Percentiles rank a stretch among this genome's conserved stretches.
These are phyloP conservation scores for Platichthys flesus DNA, from an alignment of 2,113 vertebrate species.

Conservation along the genomic window DNA sequence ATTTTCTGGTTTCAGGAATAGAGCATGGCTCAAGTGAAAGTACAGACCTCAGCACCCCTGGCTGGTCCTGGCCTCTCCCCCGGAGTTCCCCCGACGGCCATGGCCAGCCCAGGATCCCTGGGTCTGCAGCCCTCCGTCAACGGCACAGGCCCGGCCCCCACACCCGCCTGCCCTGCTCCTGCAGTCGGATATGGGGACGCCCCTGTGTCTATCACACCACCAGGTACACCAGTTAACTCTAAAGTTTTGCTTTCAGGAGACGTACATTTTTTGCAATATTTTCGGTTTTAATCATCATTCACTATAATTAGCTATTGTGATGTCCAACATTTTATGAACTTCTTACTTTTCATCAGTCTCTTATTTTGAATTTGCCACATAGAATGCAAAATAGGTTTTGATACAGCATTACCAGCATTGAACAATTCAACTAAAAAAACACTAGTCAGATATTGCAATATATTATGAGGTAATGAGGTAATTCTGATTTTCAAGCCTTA, in stretches of 20 bases:
- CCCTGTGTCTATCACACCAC: slow-evolving; percentile 80
- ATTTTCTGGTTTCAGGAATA: slow-evolving; percentile 78
- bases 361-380: too few relatives aligned
- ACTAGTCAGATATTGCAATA: too few relatives aligned
- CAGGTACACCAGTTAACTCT: slow-evolving; percentile 71
- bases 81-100: slow-evolving; percentile 82
- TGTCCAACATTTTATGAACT: too few relatives aligned
- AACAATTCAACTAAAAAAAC: too few relatives aligned
- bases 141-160: slow-evolving; percentile 85
- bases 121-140: slow-evolving; percentile 90
- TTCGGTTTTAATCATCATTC: not conserved
- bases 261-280: not conserved
- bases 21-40: slow-evolving; percentile 95
- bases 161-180: slow-evolving; percentile 85
- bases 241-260: not conserved
- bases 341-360: too few relatives aligned
- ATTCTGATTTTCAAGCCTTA: slow-evolving; percentile 4
- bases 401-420: too few relatives aligned
- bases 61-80: slow-evolving; percentile 87
- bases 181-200: slow-evolving; percentile 85
- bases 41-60: slow-evolving; percentile 89
- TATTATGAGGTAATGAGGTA: not conserved
- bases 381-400: too few relatives aligned
- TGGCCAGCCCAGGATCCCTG: slow-evolving; percentile 86
- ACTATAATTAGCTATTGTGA: not conserved